Conservation (phyloP, 2,113 vertebrate genomes). For the Sporophila hypoxantha region DNA sequence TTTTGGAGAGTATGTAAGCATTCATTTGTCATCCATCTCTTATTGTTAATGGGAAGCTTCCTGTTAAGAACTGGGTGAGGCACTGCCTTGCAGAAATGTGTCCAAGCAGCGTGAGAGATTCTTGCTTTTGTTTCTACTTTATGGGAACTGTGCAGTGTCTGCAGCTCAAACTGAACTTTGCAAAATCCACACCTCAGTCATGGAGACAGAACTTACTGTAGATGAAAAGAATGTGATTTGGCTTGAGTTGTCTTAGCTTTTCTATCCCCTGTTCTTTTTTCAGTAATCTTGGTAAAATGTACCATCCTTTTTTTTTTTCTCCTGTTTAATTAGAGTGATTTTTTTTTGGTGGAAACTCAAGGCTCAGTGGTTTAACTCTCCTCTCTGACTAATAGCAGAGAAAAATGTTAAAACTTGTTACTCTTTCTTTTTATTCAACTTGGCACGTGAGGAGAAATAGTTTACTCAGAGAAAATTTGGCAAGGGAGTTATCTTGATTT, state of each 20-base stretch:
- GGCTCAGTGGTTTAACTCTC: background rate
- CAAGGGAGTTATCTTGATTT: slow-evolving; percentile 9
- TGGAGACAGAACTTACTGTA: background rate
- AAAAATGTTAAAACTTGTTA: slow-evolving; percentile 56
- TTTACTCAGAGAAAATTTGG: slow-evolving; percentile 34
- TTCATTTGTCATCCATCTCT: background rate
- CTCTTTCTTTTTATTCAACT: background rate
- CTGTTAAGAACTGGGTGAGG: slow-evolving; percentile 42
- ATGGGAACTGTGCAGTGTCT: background rate
- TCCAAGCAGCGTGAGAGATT: background rate
- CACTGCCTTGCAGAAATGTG: slow-evolving; percentile 4
- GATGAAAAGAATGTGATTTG: background rate
- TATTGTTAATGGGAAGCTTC: slow-evolving; percentile 44
- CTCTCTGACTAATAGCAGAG: slow-evolving; percentile 29
- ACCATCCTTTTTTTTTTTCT: background rate
- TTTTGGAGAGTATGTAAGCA: background rate
- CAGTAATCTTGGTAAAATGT: background rate
- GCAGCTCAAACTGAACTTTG: background rate
- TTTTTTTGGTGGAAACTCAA: background rate
- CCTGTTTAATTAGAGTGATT: background rate
- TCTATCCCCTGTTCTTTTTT: background rate
- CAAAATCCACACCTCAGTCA: background rate
- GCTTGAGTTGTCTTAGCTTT: background rate
- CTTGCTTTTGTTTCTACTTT: slow-evolving; percentile 7
- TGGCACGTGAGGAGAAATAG: background rate